These are phyloP conservation scores for Acanthosepion lycidas DNA, from an alignment of 2,888 invertebrate genomes.

Conservation along the genomic window DNA sequence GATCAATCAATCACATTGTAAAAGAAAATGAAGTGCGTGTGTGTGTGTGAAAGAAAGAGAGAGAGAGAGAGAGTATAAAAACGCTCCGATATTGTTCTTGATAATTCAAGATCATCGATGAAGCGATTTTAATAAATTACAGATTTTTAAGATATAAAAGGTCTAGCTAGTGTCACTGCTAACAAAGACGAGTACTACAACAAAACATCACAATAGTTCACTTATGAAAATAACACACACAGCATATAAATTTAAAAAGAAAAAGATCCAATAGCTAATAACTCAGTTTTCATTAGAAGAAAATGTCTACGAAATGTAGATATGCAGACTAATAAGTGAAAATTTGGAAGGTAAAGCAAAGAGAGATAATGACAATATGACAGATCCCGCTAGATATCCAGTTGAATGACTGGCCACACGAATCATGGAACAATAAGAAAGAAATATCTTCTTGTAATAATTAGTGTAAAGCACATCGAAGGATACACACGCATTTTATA, in stretches of 20 bases:
- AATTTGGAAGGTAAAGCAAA: background rate
- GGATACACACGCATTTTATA: background rate
- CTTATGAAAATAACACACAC: background rate
- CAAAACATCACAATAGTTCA: background rate
- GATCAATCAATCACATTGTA: too few species aligned
- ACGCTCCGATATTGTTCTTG: too few species aligned
- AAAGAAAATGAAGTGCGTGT: too few species aligned
- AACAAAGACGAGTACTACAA: background rate
- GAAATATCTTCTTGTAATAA: background rate
- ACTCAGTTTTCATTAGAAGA: background rate
- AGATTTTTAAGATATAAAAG: background rate
- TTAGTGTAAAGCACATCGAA: background rate
- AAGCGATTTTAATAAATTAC: background rate
- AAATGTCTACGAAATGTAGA: background rate
- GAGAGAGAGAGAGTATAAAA: too few species aligned
- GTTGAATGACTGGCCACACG: slow-evolving; percentile 9
- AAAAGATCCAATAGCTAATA: background rate
- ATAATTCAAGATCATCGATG: background rate
- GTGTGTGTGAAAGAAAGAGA: too few species aligned
- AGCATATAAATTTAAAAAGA: background rate
- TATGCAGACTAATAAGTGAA: background rate
- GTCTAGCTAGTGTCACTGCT: background rate
- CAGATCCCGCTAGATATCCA: background rate
- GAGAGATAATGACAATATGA: background rate
- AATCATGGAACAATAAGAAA: background rate